phyloP scores from a whole-genome alignment of 2,888 invertebrate genomes.

The Pterostichus niger region DNA sequence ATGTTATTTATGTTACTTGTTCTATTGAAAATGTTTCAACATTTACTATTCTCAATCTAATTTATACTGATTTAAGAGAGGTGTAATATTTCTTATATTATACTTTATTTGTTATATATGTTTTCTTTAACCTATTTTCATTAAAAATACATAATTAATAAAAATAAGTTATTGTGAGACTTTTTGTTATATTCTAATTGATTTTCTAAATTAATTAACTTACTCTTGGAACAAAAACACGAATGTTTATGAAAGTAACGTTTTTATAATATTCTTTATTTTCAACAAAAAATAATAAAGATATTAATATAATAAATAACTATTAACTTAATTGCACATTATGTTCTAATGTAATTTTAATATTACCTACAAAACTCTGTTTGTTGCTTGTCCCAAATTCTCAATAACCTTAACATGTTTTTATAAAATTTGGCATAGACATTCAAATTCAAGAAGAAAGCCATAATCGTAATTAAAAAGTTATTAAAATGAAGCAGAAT shows the following conservation, averaged over 20 bases:
- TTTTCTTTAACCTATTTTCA: background rate
- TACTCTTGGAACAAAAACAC: background rate
- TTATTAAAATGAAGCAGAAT: conserved; percentile 9
- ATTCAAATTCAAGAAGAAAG: conserved; percentile 49
- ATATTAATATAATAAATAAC: conserved; percentile 2
- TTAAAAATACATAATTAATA: background rate
- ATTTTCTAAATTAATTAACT: conserved; percentile 8
- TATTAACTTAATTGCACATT: background rate
- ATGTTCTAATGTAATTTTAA: conserved; percentile 38
- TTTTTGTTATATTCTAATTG: background rate
- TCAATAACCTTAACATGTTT: background rate
- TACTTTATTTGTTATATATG: background rate
- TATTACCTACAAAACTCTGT: conserved; percentile 14
- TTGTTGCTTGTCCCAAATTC: conserved; percentile 17
- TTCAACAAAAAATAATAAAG: background rate
- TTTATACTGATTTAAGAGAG: too few species aligned
- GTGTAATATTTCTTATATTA: background rate
- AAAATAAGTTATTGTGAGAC: conserved; percentile 1
- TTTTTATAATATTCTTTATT: background rate
- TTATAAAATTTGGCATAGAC: conserved; percentile 44
- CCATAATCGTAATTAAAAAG: conserved; percentile 35
- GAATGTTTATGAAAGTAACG: background rate
- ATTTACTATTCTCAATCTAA: too few species aligned
- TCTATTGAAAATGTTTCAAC: too few species aligned
- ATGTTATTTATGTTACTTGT: too few species aligned